Conservation (phyloP, 1,140 invertebrate species). For the Temnothorax longispinosus region DNA sequence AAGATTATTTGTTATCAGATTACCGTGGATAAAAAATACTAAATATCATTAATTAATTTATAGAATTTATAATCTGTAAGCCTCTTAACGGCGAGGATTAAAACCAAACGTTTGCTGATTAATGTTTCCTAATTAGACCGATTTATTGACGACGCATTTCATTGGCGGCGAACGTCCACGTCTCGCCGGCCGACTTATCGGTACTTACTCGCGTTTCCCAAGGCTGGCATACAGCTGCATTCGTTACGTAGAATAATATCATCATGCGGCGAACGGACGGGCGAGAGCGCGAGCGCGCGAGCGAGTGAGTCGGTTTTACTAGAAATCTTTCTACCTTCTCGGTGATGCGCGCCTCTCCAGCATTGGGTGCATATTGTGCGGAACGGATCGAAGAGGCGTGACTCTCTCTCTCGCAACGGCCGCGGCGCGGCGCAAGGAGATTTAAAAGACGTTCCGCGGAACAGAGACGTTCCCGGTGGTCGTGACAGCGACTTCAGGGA, state of each 20-base stretch:
- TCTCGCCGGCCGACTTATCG: background rate
- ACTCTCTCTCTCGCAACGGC: conserved; percentile 59
- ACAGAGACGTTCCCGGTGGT: conserved; percentile 75
- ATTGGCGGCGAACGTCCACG: background rate
- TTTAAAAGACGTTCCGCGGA: conserved; percentile 67
- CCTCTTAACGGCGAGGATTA: background rate
- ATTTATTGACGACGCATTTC: background rate
- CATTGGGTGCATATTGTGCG: conserved; percentile 46
- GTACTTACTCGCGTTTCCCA: conserved; percentile 60
- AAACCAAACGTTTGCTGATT: background rate
- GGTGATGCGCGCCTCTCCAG: conserved; percentile 37
- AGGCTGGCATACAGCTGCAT: conserved; percentile 46
- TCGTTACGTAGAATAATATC: conserved; percentile 60
- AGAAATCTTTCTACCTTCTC: conserved; percentile 47
- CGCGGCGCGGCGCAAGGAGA: conserved; percentile 27
- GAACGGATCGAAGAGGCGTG: conserved; percentile 66
- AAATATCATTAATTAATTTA: background rate
- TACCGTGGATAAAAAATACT: background rate
- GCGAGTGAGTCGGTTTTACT: conserved; percentile 46
- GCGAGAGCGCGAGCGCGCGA: conserved; percentile 31
- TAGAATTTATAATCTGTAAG: background rate
- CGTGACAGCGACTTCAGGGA: conserved; percentile 75
- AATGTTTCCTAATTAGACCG: background rate
- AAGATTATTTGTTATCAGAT: background rate
- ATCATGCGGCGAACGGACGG: conserved; percentile 57